Evolutionary conservation across 2,888 invertebrate species (phyloP).

Genomic region (Cerastis rubricosa): DNA sequence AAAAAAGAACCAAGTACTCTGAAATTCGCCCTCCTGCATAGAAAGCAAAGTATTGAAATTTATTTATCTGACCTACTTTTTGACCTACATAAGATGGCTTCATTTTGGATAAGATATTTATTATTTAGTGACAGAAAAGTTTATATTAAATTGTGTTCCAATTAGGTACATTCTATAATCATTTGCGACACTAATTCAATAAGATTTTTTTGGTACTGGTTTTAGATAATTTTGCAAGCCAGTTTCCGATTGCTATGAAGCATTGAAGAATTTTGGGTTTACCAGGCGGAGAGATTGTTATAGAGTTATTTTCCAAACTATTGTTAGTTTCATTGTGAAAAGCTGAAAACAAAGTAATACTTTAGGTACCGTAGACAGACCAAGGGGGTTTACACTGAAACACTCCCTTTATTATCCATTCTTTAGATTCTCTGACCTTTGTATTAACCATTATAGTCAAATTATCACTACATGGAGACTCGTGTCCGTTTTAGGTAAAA

Average conservation of each 20-base stretch:
- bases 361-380: not conserved
- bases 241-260: not conserved
- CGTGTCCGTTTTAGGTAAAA: too few species aligned
- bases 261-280: not conserved
- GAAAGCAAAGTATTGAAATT: constrained; percentile 49
- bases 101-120: constrained; percentile 24
- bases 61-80: constrained; percentile 80
- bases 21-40: constrained; percentile 1
- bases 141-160: not conserved
- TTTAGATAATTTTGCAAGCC: not conserved
- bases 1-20: not conserved
- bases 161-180: not conserved
- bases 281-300: too few species aligned
- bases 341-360: constrained; percentile 2
- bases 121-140: constrained; percentile 7
- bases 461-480: too few species aligned
- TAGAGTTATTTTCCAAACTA: not conserved
- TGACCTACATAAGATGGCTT: constrained; percentile 73
- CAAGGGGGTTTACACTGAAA: not conserved
- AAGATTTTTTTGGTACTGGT: not conserved
- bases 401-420: not conserved
- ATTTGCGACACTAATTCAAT: not conserved
- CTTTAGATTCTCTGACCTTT: not conserved
- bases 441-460: too few species aligned
- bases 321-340: not conserved